Evolutionary conservation across 2,113 vertebrate species (phyloP), one percentile per base, ranked within the genome.

Genomic region (Corynorhinus townsendii): DNA sequence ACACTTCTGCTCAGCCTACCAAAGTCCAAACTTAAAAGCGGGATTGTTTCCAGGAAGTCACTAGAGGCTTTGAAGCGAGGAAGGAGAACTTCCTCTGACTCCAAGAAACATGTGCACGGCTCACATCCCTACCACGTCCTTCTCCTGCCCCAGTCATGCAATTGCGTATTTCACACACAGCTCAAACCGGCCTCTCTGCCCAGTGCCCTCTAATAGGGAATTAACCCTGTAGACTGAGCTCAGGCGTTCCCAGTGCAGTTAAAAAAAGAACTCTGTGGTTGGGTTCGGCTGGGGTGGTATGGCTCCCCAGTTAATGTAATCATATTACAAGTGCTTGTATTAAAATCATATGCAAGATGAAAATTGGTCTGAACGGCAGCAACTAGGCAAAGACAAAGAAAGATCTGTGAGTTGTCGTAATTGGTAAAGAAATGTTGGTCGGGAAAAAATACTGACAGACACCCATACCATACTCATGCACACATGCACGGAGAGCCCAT

Each of bases 271-370:
- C 87, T 68, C 38, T 94, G 72, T 86, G 92, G 52, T 96, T 96
- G 97, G 86, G 83, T 97, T 95, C 85, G 75, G 79, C 84, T 11
- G 71, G 77, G 71, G 79, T 28, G 3, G 83, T 91, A 64, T 95
- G 96, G 97, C 96, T 96, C 79, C 96, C 76, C 81, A 43, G 93
- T 97, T 97, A 90, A 88, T 79, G 89, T 97, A 97, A 96, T 96
- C 86, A 73, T 73, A 89, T 95, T 96, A 90, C 75, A 96, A 95
- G 56, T 4, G 0, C 19, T 96, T 96, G 26, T 90, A 93, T 97
- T 96, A 97, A 97, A 98, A 97, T 97, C 95, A 93, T 35, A 95
- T 86, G 94, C 92, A 94, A 95, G 88, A 93, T 9, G 35, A 96
- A 96, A 97, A 95, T 95, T 10, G 12, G 71, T 96, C 96, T 95